These are phyloP conservation scores for Peribatodes rhomboidaria DNA, from an alignment of 2,888 invertebrate species.

Conservation along the genomic window DNA sequence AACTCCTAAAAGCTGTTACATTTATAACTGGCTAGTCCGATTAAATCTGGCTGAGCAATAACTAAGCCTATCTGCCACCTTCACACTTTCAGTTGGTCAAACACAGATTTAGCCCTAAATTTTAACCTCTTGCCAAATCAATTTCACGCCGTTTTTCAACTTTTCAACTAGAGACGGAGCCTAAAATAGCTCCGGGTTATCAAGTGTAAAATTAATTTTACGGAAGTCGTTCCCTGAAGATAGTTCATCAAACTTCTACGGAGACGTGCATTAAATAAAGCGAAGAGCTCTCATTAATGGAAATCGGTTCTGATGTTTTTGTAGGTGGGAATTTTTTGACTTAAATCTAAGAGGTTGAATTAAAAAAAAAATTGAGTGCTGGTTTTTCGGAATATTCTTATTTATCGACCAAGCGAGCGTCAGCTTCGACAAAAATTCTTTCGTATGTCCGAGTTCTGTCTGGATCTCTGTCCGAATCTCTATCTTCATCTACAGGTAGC, in stretches of 20 bases:
- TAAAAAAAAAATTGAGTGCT: too few species aligned
- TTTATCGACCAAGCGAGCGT: too few species aligned
- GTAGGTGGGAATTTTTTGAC: not conserved
- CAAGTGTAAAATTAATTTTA: slow-evolving; percentile 75
- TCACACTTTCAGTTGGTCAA: too few species aligned
- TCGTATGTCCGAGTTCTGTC: too few species aligned
- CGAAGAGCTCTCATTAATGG: slow-evolving; percentile 44
- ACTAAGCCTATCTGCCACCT: too few species aligned
- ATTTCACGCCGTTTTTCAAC: slow-evolving; percentile 23
- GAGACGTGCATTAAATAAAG: slow-evolving; percentile 66
- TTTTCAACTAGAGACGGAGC: slow-evolving; percentile 10
- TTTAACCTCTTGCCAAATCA: slow-evolving; percentile 3
- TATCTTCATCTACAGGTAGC: too few species aligned
- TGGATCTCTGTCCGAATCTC: too few species aligned
- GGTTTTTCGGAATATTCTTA: too few species aligned
- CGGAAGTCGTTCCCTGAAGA: slow-evolving; percentile 60
- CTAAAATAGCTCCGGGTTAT: slow-evolving; percentile 60
- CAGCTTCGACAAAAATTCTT: too few species aligned
- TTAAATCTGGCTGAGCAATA: too few species aligned
- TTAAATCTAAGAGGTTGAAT: not conserved
- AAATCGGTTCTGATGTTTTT: slow-evolving; percentile 48
- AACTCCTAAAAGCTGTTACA: too few species aligned
- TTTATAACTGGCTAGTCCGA: too few species aligned
- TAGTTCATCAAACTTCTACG: slow-evolving; percentile 71
- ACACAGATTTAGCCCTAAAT: not conserved